Conservation (phyloP, 2,113 vertebrate species). For the Loxodonta africana region DNA sequence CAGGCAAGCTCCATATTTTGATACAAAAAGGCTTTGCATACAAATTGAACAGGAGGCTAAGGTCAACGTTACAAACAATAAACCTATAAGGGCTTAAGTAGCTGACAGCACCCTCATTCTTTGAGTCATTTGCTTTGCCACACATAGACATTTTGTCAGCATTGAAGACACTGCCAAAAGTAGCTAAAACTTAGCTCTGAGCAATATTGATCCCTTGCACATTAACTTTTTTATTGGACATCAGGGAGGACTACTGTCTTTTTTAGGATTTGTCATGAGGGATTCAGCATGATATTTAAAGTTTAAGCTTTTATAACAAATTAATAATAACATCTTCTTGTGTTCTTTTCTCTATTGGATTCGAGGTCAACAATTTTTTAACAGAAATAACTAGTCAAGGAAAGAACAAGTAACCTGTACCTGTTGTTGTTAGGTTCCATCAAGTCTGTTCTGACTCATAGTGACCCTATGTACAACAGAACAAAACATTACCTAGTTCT, state of each 20-base stretch:
- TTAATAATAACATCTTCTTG: not conserved
- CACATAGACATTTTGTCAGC: constrained; percentile 10
- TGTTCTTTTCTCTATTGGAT: not conserved
- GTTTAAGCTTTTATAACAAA: not conserved
- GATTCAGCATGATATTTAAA: not conserved
- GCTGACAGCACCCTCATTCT: not conserved
- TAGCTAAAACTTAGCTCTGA: not conserved
- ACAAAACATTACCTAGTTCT: too few species aligned
- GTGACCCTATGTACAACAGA: too few species aligned
- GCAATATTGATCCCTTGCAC: not conserved
- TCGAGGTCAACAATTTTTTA: not conserved
- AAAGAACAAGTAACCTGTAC: not conserved
- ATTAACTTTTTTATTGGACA: not conserved
- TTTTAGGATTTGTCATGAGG: not conserved
- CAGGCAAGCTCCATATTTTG: not conserved
- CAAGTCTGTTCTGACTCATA: too few species aligned
- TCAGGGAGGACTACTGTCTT: not conserved
- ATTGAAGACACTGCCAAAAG: constrained; percentile 9
- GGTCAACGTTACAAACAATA: not conserved
- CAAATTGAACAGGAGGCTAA: not conserved
- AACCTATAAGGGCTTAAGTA: not conserved
- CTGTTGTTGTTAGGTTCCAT: too few species aligned
- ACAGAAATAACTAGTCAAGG: not conserved
- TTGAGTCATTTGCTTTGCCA: not conserved
- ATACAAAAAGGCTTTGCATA: not conserved